Base-by-base conservation (phyloP, 1,140 invertebrate species). In the Nasonia giraulti region DNA sequence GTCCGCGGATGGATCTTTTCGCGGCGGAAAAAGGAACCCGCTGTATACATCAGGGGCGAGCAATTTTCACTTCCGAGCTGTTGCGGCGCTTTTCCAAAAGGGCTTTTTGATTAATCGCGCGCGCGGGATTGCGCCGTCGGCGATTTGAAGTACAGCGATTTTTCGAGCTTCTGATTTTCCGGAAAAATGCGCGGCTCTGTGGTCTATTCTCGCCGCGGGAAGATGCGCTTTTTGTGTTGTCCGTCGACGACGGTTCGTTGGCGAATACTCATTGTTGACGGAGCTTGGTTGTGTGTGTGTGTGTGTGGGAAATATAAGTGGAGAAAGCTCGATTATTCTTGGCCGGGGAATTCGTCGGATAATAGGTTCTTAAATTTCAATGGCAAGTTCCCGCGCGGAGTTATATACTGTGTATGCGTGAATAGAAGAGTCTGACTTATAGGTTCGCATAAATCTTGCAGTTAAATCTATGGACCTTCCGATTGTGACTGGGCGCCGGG, bases 401-500 rank as follows among this genome's bases (percentile, higher is more conserved):
- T 78, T 78, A 78, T 78, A 37, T 37, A 37, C 33, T 6, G 33
- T 37, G 33, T 37, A 6, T 33, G n/a, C n/a, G 47, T 78, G 55
- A 66, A 78, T 78, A 37, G 55, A 55, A 78, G 55, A 62, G 23
- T 78, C 55, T 78, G 50, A 78, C 76, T 78, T 78, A 78, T 62
- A 78, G n/a, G 76, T 66, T 31, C 66, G 79, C 66, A 80, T 80
- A 80, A 80, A 80, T 80, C 79, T 69, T 37, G 37, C 27, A 27
- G 50, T 66, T 62, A 27, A 79, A 33, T 79, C 62, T 80, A 47
- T 66, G 66, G 11, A 47, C 20, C 66, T n/a, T 69, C 27, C 37
- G 37, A 69, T 69, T 80, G 79, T 80, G 66, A 69, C 8, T 44
- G 40, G 2, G 33, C 33, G 40, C 79, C 79, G 44, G 14, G 4